phyloP scores from a whole-genome alignment of 2,113 vertebrate genomes.

The Cebus imitator region DNA sequence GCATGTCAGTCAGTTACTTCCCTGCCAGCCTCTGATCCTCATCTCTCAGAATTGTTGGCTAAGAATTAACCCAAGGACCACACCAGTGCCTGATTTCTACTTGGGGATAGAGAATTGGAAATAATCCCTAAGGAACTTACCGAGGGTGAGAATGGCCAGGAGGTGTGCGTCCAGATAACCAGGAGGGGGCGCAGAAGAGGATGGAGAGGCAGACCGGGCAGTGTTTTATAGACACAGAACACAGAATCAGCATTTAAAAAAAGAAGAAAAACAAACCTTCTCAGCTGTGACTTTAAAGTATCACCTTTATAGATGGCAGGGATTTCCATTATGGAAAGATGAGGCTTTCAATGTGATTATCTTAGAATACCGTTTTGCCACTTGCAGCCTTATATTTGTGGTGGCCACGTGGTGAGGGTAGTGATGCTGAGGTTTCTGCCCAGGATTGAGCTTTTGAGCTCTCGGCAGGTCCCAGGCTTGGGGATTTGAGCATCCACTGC shows the following conservation, averaged over 20 bases:
- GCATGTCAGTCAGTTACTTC: neutral
- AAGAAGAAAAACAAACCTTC: slow-evolving; percentile 75
- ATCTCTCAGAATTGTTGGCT: neutral
- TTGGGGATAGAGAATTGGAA: slow-evolving; percentile 55
- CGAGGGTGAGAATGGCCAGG: slow-evolving; percentile 21
- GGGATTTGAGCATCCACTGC: neutral
- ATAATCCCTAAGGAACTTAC: slow-evolving; percentile 57
- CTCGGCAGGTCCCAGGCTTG: neutral
- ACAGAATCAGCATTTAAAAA: slow-evolving; percentile 64
- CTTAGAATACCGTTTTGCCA: slow-evolving; percentile 71
- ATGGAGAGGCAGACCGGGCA: slow-evolving; percentile 22
- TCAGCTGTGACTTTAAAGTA: slow-evolving; percentile 79
- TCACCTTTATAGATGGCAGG: slow-evolving; percentile 66
- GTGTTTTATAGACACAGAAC: slow-evolving; percentile 47
- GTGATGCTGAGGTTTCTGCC: neutral
- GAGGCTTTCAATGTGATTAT: slow-evolving; percentile 75
- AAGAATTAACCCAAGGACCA: slow-evolving; percentile 34
- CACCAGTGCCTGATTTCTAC: neutral
- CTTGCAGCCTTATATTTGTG: neutral
- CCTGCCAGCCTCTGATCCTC: neutral
- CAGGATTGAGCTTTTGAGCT: slow-evolving; percentile 21
- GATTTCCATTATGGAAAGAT: slow-evolving; percentile 74
- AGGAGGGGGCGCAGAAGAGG: neutral
- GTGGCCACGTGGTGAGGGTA: slow-evolving; percentile 48
- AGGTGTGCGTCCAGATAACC: slow-evolving; percentile 22